Conservation (phyloP, 2,797 vertebrate species). For the Cyprinella venusta region DNA sequence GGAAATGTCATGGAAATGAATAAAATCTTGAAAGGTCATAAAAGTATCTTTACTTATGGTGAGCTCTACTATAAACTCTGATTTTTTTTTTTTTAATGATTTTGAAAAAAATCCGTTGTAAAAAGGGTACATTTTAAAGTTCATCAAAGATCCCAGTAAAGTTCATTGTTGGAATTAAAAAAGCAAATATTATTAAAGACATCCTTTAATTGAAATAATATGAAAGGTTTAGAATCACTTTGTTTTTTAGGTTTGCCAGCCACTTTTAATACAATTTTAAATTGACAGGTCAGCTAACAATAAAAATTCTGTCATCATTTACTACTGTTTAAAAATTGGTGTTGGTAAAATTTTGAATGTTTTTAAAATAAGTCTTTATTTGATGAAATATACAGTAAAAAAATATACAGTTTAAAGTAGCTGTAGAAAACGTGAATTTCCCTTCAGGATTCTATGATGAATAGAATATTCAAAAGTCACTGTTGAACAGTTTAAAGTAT, state of each 20-base stretch:
- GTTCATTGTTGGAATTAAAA: background rate
- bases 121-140: too few species aligned
- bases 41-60: background rate
- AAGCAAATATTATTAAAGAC: background rate
- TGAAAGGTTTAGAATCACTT: background rate
- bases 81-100: too few species aligned
- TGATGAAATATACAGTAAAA: background rate
- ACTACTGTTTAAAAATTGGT: background rate
- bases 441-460: background rate
- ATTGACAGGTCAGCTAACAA: background rate
- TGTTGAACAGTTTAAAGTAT: background rate
- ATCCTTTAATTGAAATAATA: too few species aligned
- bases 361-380: background rate
- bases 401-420: background rate
- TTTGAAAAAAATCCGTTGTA: background rate
- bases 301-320: background rate
- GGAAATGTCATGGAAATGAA: conserved; percentile 21
- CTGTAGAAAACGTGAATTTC: background rate
- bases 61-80: background rate
- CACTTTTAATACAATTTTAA: background rate
- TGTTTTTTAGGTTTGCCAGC: background rate
- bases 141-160: too few species aligned
- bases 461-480: background rate
- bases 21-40: background rate
- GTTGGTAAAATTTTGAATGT: background rate